Base-by-base conservation (phyloP, 1,140 invertebrate genomes). In the Antheraea mylitta region DNA sequence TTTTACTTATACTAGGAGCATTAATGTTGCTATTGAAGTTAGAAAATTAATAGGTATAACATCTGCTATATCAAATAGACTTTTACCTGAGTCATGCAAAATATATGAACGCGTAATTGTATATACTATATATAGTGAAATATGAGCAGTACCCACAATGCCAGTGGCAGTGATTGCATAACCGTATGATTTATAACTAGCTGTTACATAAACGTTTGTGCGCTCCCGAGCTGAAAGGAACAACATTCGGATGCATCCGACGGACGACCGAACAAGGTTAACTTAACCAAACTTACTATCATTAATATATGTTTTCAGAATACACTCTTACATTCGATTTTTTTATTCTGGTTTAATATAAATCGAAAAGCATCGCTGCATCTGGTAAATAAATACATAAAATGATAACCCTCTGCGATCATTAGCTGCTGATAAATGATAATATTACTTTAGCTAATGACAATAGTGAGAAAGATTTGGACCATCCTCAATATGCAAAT, bases 211-310 rank as follows among this genome's bases (percentile, higher is more conserved):
- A 61, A 67, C 38, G 37, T 69, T 70, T 69, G 30, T 62, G 53
- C 68, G 68, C 67, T 67, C 59, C 60, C n/a, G 42, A n/a, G 19
- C 71, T 53, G 64, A 68, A 68, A 68, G 59, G 59, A 63, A 61
- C 38, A 58, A 66, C 64, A 66, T 66, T 66, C 30, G 68, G 63
- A 65, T 30, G 69, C 69, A 70, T 70, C 69, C 58, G 58, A 66
- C 53, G 48, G 58, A 64, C 69, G 58, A 66, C 53, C 22, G 30
- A 58, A 66, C 59, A 61, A 19, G 18, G 30, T 53, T 53, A 53
- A 16, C 30, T 22, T 18, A 42, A 61, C 18, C 18, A 36, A 9
- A 10, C n/a, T n/a, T n/a, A n/a, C 59, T 61, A n/a, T 19, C 22
- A 7, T 11, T 61, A 61, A 9, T 61, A 18, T 30, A 22, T 61